phyloP scores from a whole-genome alignment of 2,888 invertebrate species.

The Opisthograptis luteolata region DNA sequence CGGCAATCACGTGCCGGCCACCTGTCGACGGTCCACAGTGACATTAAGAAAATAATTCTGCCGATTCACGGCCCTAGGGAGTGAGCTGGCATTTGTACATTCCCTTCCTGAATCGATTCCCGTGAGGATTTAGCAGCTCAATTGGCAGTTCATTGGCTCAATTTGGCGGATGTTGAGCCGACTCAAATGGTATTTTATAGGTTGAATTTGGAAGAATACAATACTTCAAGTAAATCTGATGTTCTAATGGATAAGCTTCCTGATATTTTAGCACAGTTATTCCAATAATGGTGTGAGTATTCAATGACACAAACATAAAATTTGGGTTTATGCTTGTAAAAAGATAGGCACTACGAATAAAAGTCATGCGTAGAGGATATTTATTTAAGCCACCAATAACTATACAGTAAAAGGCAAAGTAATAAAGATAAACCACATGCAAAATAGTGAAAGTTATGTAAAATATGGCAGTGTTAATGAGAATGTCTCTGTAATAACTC shows the following conservation, averaged over 20 bases:
- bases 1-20: conserved; percentile 32
- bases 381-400: background rate
- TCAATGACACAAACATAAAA: too few relatives aligned
- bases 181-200: background rate
- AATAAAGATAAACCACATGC: background rate
- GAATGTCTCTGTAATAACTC: conserved; percentile 11
- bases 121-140: background rate
- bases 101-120: conserved; percentile 28
- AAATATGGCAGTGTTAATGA: conserved; percentile 7
- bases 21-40: conserved; percentile 19
- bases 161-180: background rate
- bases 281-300: too few relatives aligned
- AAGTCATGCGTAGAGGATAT: background rate
- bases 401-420: background rate
- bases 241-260: too few relatives aligned
- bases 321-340: too few relatives aligned
- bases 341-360: too few relatives aligned
- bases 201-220: too few relatives aligned
- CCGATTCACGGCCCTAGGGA: conserved; percentile 7
- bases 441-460: conserved; percentile 11
- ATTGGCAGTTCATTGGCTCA: background rate
- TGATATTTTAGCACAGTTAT: too few relatives aligned
- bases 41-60: conserved; percentile 20
- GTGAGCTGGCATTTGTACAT: conserved; percentile 28
- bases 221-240: too few relatives aligned